These are phyloP conservation scores for Periophthalmodon schlosseri DNA, from an alignment of 2,113 vertebrate genomes.

Conservation along the genomic window DNA sequence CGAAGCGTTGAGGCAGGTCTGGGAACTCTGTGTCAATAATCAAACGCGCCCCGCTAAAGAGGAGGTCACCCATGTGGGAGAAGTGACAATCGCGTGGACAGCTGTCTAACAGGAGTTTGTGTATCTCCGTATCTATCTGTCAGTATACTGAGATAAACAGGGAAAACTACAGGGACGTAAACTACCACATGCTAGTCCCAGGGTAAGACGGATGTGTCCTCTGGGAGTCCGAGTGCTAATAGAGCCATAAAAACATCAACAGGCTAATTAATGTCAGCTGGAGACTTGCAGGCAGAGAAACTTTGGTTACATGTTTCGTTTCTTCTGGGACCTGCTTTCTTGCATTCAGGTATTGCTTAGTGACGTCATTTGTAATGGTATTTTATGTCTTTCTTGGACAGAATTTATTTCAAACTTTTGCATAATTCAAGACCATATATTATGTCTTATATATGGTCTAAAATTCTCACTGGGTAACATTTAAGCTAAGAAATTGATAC, in stretches of 20 bases:
- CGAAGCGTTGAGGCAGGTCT: constrained; percentile 13
- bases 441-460: too few species aligned
- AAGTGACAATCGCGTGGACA: constrained; percentile 5
- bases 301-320: background rate
- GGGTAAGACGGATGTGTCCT: constrained; percentile 32
- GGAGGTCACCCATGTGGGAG: constrained; percentile 11
- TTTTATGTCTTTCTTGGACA: background rate
- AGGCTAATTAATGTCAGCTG: constrained; percentile 39
- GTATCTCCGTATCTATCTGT: constrained; percentile 36
- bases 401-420: too few species aligned
- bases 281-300: background rate
- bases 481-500: too few species aligned
- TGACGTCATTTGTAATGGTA: background rate
- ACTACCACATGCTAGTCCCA: constrained; percentile 34
- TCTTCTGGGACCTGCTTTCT: background rate
- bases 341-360: background rate
- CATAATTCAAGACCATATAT: too few species aligned
- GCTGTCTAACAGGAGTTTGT: constrained; percentile 12
- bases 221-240: constrained; percentile 30
- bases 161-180: constrained; percentile 32
- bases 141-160: constrained; percentile 2
- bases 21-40: constrained; percentile 11
- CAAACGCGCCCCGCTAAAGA: constrained; percentile 17
- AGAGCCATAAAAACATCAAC: constrained; percentile 35
- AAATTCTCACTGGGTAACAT: too few species aligned